phyloP scores from a whole-genome alignment of 2,888 invertebrate genomes.

The Hyles lineata region DNA sequence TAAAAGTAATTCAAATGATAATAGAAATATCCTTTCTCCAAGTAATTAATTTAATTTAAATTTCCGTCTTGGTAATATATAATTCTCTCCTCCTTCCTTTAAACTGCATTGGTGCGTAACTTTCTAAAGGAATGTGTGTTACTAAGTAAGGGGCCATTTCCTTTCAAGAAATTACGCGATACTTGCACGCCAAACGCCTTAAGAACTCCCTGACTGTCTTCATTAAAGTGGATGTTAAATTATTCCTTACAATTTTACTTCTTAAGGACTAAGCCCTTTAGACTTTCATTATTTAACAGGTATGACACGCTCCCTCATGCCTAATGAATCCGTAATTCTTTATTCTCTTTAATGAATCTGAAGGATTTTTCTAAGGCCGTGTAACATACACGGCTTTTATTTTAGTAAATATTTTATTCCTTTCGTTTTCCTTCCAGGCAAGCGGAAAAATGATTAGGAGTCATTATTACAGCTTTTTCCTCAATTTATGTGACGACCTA shows the following conservation, averaged over 20 bases:
- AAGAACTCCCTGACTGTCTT: constrained; percentile 15
- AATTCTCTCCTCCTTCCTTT: not conserved
- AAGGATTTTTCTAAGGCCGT: not conserved
- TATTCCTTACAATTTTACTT: constrained; percentile 24
- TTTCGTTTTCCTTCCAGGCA: not conserved
- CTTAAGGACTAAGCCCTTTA: constrained; percentile 14
- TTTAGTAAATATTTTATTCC: not conserved
- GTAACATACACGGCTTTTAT: no score
- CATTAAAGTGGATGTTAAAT: constrained; percentile 19
- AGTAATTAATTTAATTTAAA: not conserved
- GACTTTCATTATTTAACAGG: constrained; percentile 15
- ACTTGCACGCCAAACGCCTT: constrained; percentile 19
- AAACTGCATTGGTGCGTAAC: constrained; percentile 18
- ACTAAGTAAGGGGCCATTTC: constrained; percentile 14
- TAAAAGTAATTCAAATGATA: not conserved
- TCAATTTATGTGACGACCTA: not conserved
- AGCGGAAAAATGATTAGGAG: not conserved
- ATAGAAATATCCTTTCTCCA: no score
- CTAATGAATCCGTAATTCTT: constrained; percentile 19
- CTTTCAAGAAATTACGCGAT: constrained; percentile 2
- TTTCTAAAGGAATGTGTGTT: constrained; percentile 22
- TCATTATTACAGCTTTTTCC: not conserved
- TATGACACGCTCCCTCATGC: constrained; percentile 7
- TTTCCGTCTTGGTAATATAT: not conserved
- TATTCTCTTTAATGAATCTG: constrained; percentile 18